Percentiles rank a stretch among this genome's conserved stretches.
Evolutionary conservation across 2,113 vertebrate species (phyloP).

Genomic region (rat (Rattus norvegicus)): DNA sequence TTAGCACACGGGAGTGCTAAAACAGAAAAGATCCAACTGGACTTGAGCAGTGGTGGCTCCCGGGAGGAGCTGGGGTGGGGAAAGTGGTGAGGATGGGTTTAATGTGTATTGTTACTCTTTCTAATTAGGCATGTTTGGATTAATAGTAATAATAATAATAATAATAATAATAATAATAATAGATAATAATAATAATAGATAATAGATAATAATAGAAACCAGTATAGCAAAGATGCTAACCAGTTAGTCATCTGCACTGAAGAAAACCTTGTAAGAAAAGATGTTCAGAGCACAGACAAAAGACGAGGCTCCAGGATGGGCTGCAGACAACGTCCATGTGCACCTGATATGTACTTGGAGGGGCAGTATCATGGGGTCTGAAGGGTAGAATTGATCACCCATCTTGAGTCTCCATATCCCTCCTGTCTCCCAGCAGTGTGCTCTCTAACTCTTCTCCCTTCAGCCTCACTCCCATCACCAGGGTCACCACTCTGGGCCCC

Average conservation of each 20-base stretch:
- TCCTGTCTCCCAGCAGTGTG: not conserved
- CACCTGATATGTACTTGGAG: not conserved
- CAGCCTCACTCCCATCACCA: not conserved
- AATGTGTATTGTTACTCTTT: not conserved
- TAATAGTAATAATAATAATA: not conserved
- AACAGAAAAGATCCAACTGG: not conserved
- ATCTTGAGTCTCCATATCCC: not conserved
- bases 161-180: too few species aligned
- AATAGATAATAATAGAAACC: not conserved
- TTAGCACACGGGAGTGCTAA: not conserved
- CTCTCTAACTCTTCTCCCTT: not conserved
- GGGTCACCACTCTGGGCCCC: not conserved
- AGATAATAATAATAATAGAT: too few species aligned
- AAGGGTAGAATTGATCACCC: not conserved
- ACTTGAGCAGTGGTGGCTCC: not conserved
- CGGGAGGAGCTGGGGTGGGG: fast-evolving
- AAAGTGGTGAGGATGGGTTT: too few species aligned
- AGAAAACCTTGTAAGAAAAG: not conserved
- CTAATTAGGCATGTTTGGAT: not conserved
- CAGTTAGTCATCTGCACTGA: not conserved
- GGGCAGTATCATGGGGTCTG: fast-evolving
- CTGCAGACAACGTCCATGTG: fast-evolving
- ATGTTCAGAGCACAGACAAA: not conserved
- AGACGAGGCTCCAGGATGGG: fast-evolving
- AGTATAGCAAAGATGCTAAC: not conserved